Evolutionary conservation across 30 jellyfish, hydroid and myxozoan genomes (phyloP).

Genomic region (Phacellophora camtschatica): DNA sequence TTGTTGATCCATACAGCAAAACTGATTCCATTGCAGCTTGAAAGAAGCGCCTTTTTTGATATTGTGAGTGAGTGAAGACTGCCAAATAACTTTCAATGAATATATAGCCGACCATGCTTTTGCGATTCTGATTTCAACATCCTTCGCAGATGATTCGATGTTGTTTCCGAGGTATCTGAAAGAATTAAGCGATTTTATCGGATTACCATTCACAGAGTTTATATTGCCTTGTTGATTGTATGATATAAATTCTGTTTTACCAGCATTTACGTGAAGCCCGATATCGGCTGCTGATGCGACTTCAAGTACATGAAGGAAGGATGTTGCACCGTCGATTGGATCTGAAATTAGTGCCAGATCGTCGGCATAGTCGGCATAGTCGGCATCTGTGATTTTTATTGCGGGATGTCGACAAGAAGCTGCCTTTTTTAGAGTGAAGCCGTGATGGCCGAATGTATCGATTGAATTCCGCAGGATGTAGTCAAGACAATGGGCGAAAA

Average conservation of each 20-base stretch:
- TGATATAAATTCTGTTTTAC: background rate
- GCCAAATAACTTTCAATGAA: conserved; percentile 1
- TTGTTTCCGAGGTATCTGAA: conserved; percentile 25
- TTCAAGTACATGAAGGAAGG: too few species aligned
- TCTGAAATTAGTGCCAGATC: conserved; percentile 18
- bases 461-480: conserved; percentile 11
- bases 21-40: conserved; percentile 43
- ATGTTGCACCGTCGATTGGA: background rate
- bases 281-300: background rate
- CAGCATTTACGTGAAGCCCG: conserved; percentile 8
- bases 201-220: background rate
- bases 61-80: conserved; percentile 3
- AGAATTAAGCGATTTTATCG: background rate
- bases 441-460: background rate
- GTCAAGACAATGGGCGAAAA: conserved; percentile 1
- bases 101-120: conserved; percentile 40
- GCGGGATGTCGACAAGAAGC: too few species aligned
- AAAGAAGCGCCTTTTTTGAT: background rate
- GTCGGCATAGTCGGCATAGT: too few species aligned
- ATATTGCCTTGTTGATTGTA: conserved; percentile 4
- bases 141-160: conserved; percentile 33
- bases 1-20: conserved; percentile 20
- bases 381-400: too few species aligned
- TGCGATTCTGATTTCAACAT: conserved; percentile 10
- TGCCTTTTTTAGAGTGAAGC: conserved; percentile 8